Conservation (phyloP, 2,113 vertebrate genomes). For the Neolamprologus brichardi region DNA sequence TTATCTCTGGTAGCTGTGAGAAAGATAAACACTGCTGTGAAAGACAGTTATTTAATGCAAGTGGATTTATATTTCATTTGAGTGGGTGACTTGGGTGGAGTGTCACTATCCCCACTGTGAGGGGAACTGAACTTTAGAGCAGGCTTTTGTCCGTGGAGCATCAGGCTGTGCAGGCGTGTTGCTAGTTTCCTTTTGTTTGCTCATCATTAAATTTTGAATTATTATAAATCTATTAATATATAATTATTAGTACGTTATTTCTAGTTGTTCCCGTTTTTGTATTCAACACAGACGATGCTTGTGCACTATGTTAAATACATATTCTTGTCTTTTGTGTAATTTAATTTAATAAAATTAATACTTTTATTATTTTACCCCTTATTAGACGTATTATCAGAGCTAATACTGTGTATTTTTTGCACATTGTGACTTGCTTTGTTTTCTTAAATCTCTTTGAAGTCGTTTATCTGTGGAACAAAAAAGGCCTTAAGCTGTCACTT, state of each 20-base stretch:
- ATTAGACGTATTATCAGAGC: background rate
- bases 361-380: rapidly evolving
- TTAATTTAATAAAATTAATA: background rate
- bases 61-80: background rate
- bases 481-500: background rate
- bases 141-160: rapidly evolving
- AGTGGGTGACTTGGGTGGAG: background rate
- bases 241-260: background rate
- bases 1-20: background rate
- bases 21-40: background rate
- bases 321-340: background rate
- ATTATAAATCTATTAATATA: background rate
- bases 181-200: background rate
- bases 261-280: background rate
- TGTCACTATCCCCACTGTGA: rapidly evolving
- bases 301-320: background rate
- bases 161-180: background rate
- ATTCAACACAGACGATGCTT: background rate
- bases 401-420: background rate
- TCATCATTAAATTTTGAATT: background rate
- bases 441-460: background rate
- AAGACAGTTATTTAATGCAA: background rate
- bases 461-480: rapidly evolving
- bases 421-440: background rate
- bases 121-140: background rate